Conservation (phyloP, 2,888 invertebrate genomes). For the Tricholauxania praeusta region DNA sequence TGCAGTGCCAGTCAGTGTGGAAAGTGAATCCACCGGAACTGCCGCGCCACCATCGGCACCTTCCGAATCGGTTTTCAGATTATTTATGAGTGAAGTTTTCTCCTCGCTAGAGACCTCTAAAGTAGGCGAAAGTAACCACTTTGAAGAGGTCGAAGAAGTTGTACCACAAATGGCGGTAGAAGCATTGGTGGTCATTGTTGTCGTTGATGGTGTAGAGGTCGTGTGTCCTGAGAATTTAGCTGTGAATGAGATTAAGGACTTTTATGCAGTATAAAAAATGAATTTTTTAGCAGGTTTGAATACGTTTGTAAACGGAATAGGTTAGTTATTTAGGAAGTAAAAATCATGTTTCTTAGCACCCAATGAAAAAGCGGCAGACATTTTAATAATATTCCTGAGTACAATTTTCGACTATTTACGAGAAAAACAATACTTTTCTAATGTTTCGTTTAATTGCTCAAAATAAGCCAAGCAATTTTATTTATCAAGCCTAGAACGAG, state of each 20-base stretch:
- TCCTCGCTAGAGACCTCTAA: conserved; percentile 66
- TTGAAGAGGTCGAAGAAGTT: conserved; percentile 63
- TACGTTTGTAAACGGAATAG: conserved; percentile 21
- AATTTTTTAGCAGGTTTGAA: conserved; percentile 45
- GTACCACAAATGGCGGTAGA: conserved; percentile 50
- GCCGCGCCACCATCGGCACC: conserved; percentile 48
- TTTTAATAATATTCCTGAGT: no score
- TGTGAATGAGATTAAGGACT: conserved; percentile 53
- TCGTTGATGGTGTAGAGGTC: conserved; percentile 40
- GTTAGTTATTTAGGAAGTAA: conserved; percentile 14
- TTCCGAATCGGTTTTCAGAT: conserved; percentile 60
- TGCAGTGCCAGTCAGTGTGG: conserved; percentile 49
- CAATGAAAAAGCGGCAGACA: no score
- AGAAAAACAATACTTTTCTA: no score
- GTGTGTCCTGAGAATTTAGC: conserved; percentile 54
- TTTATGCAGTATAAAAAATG: conserved; percentile 68
- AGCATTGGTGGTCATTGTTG: conserved; percentile 9
- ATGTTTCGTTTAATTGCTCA: no score
- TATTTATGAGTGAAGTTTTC: conserved; percentile 64
- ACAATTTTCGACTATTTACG: no score
- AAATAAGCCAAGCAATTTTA: no score
- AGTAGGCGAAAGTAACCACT: conserved; percentile 68
- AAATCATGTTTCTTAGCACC: conserved; percentile 24
- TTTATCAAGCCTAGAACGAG: no score
- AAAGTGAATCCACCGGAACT: conserved; percentile 39